Evolutionary conservation across 1,140 invertebrate genomes (phyloP).

Genomic region (Drosophila ohnishii): DNA sequence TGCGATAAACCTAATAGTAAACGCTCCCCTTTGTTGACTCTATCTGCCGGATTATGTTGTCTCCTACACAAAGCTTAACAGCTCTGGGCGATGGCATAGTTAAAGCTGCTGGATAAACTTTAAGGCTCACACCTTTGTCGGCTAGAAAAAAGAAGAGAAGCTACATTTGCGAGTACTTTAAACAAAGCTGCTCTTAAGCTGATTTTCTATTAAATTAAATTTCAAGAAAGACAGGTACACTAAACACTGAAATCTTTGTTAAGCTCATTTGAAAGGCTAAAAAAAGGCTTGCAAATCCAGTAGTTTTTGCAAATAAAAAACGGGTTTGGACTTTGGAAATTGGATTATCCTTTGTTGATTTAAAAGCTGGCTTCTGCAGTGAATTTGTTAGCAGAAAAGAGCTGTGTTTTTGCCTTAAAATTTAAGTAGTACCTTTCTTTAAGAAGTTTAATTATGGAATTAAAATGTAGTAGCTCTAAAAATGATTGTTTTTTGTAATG

Average conservation of each 20-base stretch:
- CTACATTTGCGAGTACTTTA: conserved; percentile 4
- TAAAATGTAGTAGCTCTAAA: background rate
- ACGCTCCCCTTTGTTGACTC: conserved; percentile 49
- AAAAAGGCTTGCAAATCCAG: background rate
- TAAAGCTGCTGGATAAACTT: conserved; percentile 27
- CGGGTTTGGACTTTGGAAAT: background rate
- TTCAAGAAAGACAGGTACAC: background rate
- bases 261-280: background rate
- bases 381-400: background rate
- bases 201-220: conserved; percentile 23
- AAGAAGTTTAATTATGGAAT: background rate
- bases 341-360: conserved; percentile 4
- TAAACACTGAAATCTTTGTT: background rate
- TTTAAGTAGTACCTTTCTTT: no score
- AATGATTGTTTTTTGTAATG: background rate
- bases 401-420: no score
- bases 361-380: background rate
- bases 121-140: conserved; percentile 14
- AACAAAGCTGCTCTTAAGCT: conserved; percentile 7
- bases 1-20: conserved; percentile 57
- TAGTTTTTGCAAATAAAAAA: conserved; percentile 6
- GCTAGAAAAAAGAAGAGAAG: background rate
- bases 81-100: conserved; percentile 20
- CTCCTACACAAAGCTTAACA: conserved; percentile 40
- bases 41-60: conserved; percentile 45